Base-by-base conservation (phyloP, 2,888 invertebrate species). In the Campoplex capitator region DNA sequence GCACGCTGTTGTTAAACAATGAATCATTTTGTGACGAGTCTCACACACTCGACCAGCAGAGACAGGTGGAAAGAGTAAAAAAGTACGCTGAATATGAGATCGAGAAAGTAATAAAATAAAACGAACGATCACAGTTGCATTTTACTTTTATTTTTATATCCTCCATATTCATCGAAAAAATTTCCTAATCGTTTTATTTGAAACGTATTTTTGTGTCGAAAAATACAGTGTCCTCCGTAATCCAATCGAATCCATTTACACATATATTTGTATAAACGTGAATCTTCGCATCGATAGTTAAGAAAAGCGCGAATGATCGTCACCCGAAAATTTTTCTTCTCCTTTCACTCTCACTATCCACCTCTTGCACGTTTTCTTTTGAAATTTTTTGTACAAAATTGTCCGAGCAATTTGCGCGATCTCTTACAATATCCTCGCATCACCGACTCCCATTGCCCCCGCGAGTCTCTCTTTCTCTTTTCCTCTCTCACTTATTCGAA, bases 331-430 rank as follows among this genome's bases (percentile, higher is more conserved):
- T 54, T 73, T 1, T 35, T n/a, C 88, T 87, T 28, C 87, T 65
- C 11, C 23, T 38, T 56, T 70, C 56, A 86, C 88, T 86, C 74
- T 70, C 38, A 4, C 1, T 38, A 3, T 38, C 4, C 81, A 74
- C 87, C 88, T 85, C 62, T 73, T n/a, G 28, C 45, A 54, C 45
- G 18, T 51, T 70, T 48, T 45, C 35, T 54, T 18, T 79, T 65
- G 9, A 23, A 77, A 73, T 56, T 70, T 58, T 73, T 83, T 78
- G 85, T 88, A 87, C 89, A 91, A 91, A 91, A 91, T 91, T 93
- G 93, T 93, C 93, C 93, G 91, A 93, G 92, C 93, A 94, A 94
- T 93, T 93, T 93, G 91, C 91, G 92, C 91, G 91, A 91, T 93
- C 92, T 91, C 93, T 92, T 88, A 91, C 91, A 90, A 91, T 89